Evolutionary conservation across 2,797 vertebrate genomes (phyloP).

Genomic region (Thalassophryne amazonica): DNA sequence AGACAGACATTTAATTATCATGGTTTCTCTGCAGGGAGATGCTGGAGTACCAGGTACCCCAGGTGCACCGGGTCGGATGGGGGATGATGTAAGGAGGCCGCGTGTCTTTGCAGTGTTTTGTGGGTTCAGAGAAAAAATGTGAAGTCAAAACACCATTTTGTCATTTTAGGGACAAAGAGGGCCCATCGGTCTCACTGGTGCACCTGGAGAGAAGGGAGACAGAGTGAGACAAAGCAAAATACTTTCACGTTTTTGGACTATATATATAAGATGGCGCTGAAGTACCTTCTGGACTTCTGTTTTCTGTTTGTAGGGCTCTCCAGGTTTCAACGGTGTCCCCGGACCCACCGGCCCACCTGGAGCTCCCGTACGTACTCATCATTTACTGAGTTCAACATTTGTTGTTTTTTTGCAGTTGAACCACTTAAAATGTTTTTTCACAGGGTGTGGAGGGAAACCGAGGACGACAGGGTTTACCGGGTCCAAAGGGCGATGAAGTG

Average conservation of each 20-base stretch:
- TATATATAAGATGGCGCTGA: no score
- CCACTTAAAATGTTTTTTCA: constrained; percentile 2
- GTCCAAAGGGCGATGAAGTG: constrained; percentile 77
- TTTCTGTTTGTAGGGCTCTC: constrained; percentile 66
- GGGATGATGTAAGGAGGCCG: constrained; percentile 72
- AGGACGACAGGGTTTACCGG: constrained; percentile 74
- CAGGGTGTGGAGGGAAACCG: constrained; percentile 80
- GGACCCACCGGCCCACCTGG: constrained; percentile 81
- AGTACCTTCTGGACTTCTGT: no score
- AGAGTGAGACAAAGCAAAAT: constrained; percentile 52
- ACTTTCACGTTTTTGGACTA: not conserved
- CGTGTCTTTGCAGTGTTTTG: no score
- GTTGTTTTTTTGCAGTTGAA: constrained; percentile 3
- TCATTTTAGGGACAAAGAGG: constrained; percentile 77
- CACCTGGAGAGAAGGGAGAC: constrained; percentile 78
- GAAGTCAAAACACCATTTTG: no score
- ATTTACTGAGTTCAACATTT: not conserved
- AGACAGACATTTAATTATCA: no score
- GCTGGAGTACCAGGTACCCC: constrained; percentile 62
- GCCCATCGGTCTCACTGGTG: constrained; percentile 73
- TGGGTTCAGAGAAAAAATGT: not conserved
- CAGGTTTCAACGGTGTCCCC: constrained; percentile 79
- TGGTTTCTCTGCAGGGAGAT: constrained; percentile 68
- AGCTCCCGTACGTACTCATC: constrained; percentile 66
- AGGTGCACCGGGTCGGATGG: constrained; percentile 74